Conservation (phyloP, 2,797 vertebrate genomes). For the Spheniscus humboldti region DNA sequence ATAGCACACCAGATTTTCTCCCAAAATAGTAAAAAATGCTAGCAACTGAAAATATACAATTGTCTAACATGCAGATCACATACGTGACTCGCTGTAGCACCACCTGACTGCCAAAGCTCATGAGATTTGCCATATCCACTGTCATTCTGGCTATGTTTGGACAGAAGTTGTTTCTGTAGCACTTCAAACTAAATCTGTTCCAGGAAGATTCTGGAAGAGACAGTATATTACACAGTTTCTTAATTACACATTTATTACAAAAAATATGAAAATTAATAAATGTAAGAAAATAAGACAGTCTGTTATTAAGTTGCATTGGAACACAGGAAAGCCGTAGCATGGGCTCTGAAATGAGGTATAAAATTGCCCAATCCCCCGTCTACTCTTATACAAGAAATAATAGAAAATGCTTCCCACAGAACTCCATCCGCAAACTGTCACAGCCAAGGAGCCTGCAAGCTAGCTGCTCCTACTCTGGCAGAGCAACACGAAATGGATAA, state of each 20-base stretch:
- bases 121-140: background rate
- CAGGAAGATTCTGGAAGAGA: slow-evolving; percentile 13
- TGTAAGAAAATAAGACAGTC: background rate
- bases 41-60: background rate
- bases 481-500: background rate
- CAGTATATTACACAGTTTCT: background rate
- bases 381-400: background rate
- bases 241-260: background rate
- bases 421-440: background rate
- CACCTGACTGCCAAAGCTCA: background rate
- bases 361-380: background rate
- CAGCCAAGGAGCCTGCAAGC: background rate
- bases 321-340: background rate
- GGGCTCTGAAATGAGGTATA: background rate
- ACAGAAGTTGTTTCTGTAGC: slow-evolving; percentile 22
- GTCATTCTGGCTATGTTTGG: background rate
- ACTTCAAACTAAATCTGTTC: slow-evolving; percentile 5
- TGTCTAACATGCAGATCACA: background rate
- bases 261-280: background rate
- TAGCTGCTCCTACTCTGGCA: background rate
- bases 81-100: background rate
- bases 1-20: background rate
- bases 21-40: background rate
- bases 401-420: background rate
- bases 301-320: background rate